Evolutionary conservation across 2,888 invertebrate species (phyloP), one percentile per base, ranked within the genome.

Genomic region (Cheilosia soror): DNA sequence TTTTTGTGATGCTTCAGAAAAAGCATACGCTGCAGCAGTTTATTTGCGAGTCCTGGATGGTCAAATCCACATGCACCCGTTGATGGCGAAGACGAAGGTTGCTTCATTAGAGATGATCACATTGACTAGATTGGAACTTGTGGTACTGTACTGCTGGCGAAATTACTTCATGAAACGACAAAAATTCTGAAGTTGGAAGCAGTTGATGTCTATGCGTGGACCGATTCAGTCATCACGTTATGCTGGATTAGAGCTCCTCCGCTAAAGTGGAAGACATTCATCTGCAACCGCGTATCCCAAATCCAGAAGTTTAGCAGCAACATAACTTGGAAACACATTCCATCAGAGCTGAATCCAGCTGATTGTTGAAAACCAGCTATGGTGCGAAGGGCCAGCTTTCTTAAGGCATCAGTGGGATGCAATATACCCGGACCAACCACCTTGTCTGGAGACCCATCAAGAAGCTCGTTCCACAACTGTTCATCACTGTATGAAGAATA

Each of bases 241-340:
- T 37, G 31, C 33, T 37, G 13, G 66, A 40, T 49, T 49, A 65
- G 42, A 33, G 63, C 49, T 40, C 44, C 40, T 31, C 44, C 57
- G 37, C 44, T 25, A 20, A 57, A 53, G 3, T 55, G 15, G 44
- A 55, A 53, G 0, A 69, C 57, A 40, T 57, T 57, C 20, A 55
- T 69, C 40, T 37, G 29, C 40, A 66, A 53, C n/a, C 42, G 68
- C 5, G 68, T 68, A 4, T 20, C 68, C 9, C 27, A 57, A 27
- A 69, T 57, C 4, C 57, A 69, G 53, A 15, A 69, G 57, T 33
- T 27, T 6, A 57, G 44, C 42, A 27, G 29, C 9, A 55, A 20
- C 0, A 7, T 15, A 7, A 47, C 27, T n/a, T 66, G 40, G 40
- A 66, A 33, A 37, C 49, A 65, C 20, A 31, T 65, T 29, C 33